phyloP scores from a whole-genome alignment of 1,140 invertebrate species.

The Eumeta japonica region DNA sequence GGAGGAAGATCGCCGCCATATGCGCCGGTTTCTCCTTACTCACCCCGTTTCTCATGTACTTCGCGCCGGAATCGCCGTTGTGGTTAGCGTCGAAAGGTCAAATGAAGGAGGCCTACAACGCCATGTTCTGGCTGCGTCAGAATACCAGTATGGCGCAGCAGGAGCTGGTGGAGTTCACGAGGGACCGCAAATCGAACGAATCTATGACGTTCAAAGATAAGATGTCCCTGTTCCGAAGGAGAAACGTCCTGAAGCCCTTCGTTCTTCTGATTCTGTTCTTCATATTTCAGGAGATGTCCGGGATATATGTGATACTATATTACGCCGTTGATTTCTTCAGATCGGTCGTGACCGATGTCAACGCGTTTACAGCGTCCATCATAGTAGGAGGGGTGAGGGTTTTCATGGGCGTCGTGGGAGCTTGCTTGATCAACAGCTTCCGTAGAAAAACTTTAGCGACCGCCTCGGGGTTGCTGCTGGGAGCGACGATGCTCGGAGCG shows the following conservation, averaged over 20 bases:
- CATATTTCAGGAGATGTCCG: slow-evolving; percentile 69
- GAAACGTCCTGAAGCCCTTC: slow-evolving; percentile 64
- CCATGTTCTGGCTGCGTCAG: slow-evolving; percentile 60
- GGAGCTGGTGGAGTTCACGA: slow-evolving; percentile 59
- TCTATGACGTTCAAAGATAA: slow-evolving; percentile 43
- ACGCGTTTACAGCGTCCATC: slow-evolving; percentile 71
- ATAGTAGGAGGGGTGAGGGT: slow-evolving; percentile 70
- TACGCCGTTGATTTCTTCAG: slow-evolving; percentile 72
- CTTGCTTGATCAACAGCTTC: slow-evolving; percentile 68
- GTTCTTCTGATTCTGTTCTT: slow-evolving; percentile 65
- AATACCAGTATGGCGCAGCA: slow-evolving; percentile 58
- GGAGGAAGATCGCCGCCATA: slow-evolving; percentile 63
- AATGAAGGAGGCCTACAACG: slow-evolving; percentile 57
- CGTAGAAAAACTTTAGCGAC: slow-evolving; percentile 68
- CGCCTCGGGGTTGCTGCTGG: slow-evolving; percentile 64
- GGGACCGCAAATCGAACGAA: slow-evolving; percentile 41
- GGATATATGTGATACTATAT: slow-evolving; percentile 76
- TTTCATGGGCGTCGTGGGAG: slow-evolving; percentile 66
- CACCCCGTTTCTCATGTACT: slow-evolving; percentile 59
- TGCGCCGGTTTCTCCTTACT: slow-evolving; percentile 62
- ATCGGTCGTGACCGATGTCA: slow-evolving; percentile 64
- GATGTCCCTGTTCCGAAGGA: slow-evolving; percentile 35
- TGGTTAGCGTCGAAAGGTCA: slow-evolving; percentile 61
- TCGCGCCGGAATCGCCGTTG: slow-evolving; percentile 70
- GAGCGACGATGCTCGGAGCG: slow-evolving; percentile 61